Percentiles rank a stretch among this genome's conserved stretches.
These are phyloP conservation scores for Poicephalus gulielmi DNA, from an alignment of 2,113 vertebrate species.

Conservation along the genomic window DNA sequence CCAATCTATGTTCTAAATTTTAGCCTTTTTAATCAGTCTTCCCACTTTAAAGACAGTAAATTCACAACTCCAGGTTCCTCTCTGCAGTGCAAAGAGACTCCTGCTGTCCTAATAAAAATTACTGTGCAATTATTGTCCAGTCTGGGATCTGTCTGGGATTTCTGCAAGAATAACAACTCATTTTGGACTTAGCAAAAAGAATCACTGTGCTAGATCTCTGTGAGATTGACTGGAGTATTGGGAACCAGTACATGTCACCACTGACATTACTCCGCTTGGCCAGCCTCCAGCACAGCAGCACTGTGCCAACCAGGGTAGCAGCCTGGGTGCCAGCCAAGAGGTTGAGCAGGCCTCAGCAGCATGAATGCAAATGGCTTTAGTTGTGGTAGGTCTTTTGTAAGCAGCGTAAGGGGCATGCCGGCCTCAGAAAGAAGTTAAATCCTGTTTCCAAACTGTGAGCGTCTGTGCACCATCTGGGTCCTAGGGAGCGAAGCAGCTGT, in stretches of 20 bases:
- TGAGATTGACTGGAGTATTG: neutral
- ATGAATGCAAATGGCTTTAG: neutral
- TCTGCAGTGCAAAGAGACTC: neutral
- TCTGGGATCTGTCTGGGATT: neutral
- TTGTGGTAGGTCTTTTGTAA: neutral
- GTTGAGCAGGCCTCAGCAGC: neutral
- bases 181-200: neutral
- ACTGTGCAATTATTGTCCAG: neutral
- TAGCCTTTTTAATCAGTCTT: neutral
- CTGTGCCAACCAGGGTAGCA: neutral
- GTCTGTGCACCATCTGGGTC: slow-evolving; percentile 50
- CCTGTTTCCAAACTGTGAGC: slow-evolving; percentile 13
- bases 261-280: neutral
- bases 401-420: neutral
- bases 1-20: neutral
- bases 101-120: neutral
- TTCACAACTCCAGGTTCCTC: neutral
- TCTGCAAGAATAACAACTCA: neutral
- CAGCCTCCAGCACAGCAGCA: neutral
- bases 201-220: neutral
- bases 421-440: neutral
- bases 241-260: neutral
- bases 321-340: slow-evolving; percentile 9
- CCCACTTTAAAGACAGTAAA: neutral
- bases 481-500: neutral